Base-by-base conservation (phyloP, 2,797 vertebrate species). In the Esox lucius region DNA sequence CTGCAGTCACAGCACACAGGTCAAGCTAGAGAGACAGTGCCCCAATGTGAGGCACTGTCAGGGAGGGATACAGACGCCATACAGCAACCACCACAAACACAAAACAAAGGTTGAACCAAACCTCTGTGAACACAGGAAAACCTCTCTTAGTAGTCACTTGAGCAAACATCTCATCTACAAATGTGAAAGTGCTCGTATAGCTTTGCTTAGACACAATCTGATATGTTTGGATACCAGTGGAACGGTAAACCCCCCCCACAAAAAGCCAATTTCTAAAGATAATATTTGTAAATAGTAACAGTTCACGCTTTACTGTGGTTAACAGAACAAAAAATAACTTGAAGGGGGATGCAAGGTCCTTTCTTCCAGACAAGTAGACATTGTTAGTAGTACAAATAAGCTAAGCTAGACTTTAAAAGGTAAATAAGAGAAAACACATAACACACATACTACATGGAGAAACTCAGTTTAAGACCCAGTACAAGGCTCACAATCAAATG, bases 351-450 rank as follows among this genome's bases (percentile, higher is more conserved):
- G 78, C 61, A 26, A 0, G 22, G 87, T 89, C 72, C 84, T 89
- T 76, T 89, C 89, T 90, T 91, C 86, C 66, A 12, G 46, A 79
- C n/a, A 89, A 89, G 90, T 81, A 81, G 88, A 85, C 87, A 80
- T 1, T 81, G 78, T 93, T 91, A 93, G 90, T 89, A 77, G 59
- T 62, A 76, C 22, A 65, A 22, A 68, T 46, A 39, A 65, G 69
- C 28, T 53, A n/a, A 69, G 65, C 42, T 48, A 73, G 35, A 66
- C 62, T 74, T 74, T 49, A 74, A 81, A 73, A 12, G 12, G 17
- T 70, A 74, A 39, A 79, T 16, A 56, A n/a, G 49, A 69, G 28
- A 26, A n/a, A 73, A 77, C n/a, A 39, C 70, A 71, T 65, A 81
- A 56, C 35, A 56, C 35, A 31, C 11, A 9, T 16, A 42, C 64